Conservation (phyloP, 2,113 vertebrate species). For the Chunga burmeisteri region DNA sequence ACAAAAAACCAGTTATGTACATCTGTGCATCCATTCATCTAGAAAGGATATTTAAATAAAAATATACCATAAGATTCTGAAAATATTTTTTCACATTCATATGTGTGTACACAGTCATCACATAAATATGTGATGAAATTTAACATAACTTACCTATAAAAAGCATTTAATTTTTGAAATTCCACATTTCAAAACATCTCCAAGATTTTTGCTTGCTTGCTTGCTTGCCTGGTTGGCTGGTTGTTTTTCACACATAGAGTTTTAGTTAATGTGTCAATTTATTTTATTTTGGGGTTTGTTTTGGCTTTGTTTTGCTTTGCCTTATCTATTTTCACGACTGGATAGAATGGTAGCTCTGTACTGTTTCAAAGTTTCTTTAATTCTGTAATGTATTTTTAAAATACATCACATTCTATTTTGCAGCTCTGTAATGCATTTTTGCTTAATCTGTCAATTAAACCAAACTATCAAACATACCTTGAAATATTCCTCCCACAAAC, state of each 20-base stretch:
- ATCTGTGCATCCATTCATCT: background rate
- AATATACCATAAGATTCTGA: background rate
- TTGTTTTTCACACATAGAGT: background rate
- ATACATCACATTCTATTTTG: background rate
- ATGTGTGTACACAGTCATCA: background rate
- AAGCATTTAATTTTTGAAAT: background rate
- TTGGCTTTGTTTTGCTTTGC: background rate
- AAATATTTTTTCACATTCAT: background rate
- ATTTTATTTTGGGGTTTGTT: background rate
- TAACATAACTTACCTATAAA: background rate
- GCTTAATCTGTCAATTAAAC: background rate
- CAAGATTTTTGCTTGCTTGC: background rate
- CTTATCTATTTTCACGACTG: background rate
- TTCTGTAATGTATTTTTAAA: background rate
- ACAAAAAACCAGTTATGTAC: background rate
- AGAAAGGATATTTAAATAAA: background rate
- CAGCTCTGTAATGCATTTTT: background rate
- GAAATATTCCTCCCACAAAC: conserved; percentile 26
- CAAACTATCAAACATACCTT: background rate
- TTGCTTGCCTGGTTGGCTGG: background rate
- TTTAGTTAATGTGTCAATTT: background rate
- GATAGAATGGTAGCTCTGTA: background rate
- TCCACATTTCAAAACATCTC: background rate
- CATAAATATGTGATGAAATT: background rate
- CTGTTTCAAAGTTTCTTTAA: background rate